Percentiles rank a stretch among this genome's conserved stretches.
phyloP scores from a whole-genome alignment of 2,113 vertebrate genomes.

The Catharus minimus region DNA sequence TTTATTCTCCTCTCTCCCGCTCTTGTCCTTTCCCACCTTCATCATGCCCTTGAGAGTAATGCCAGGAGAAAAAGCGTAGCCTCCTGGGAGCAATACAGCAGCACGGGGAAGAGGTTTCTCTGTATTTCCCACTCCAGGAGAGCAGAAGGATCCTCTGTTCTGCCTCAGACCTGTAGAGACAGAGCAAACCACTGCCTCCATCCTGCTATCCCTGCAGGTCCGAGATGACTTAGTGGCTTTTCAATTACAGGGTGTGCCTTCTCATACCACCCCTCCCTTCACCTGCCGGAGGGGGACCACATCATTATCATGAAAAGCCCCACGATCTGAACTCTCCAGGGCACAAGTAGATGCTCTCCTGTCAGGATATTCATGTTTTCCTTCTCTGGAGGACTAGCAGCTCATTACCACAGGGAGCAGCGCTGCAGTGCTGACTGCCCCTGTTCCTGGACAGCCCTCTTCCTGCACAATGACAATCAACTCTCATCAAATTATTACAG shows the following conservation, averaged over 20 bases:
- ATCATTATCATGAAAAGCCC: not conserved
- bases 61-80: not conserved
- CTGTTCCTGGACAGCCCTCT: not conserved
- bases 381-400: not conserved
- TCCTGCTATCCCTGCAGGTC: constrained; percentile 38
- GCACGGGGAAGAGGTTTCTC: not conserved
- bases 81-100: not conserved
- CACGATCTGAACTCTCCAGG: not conserved
- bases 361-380: constrained; percentile 35
- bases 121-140: not conserved
- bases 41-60: not conserved
- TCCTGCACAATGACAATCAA: not conserved
- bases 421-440: not conserved
- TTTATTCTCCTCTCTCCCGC: not conserved
- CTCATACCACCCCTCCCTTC: not conserved
- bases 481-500: not conserved
- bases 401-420: not conserved
- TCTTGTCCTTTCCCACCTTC: not conserved
- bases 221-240: constrained; percentile 5
- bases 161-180: not conserved
- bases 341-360: constrained; percentile 7
- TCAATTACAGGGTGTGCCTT: constrained; percentile 33
- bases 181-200: constrained; percentile 22
- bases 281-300: not conserved
- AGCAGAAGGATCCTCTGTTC: not conserved